Evolutionary conservation across 2,797 vertebrate genomes (phyloP).

Genomic region (Amniataba percoides): DNA sequence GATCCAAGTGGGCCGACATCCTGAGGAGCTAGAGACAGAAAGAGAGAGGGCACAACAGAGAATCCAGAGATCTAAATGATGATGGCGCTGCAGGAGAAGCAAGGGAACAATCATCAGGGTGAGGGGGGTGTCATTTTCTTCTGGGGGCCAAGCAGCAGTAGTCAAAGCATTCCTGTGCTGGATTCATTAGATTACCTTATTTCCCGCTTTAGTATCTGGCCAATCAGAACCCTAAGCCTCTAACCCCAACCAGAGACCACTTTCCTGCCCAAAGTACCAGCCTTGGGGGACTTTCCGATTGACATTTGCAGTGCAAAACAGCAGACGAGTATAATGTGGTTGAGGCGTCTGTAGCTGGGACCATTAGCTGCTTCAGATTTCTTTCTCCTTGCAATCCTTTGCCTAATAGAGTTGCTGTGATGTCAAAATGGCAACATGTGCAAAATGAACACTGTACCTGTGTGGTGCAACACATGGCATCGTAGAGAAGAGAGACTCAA

Average conservation of each 20-base stretch:
- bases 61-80: constrained; percentile 22
- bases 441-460: not conserved
- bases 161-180: constrained; percentile 50
- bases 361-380: not conserved
- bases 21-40: constrained; percentile 24
- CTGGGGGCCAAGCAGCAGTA: constrained; percentile 43
- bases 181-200: constrained; percentile 20
- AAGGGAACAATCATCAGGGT: constrained; percentile 63
- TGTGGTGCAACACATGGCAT: not conserved
- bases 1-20: constrained; percentile 28
- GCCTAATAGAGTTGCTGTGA: not conserved
- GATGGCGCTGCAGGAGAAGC: constrained; percentile 44
- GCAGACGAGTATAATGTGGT: not conserved
- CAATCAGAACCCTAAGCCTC: constrained; percentile 23
- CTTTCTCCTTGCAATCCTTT: not conserved
- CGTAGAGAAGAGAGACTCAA: not conserved
- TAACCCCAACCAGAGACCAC: constrained; percentile 7
- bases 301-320: constrained; percentile 13
- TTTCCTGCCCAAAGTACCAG: not conserved
- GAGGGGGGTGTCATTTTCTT: constrained; percentile 27
- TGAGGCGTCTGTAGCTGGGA: constrained; percentile 7
- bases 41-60: not conserved
- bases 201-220: constrained; percentile 15
- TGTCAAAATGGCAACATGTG: not conserved
- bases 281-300: constrained; percentile 31